A percentile compares a stretch with the other conserved stretches of the same genome.
Conservation (phyloP, 2,888 invertebrate species). For the Ametastegia equiseti region DNA sequence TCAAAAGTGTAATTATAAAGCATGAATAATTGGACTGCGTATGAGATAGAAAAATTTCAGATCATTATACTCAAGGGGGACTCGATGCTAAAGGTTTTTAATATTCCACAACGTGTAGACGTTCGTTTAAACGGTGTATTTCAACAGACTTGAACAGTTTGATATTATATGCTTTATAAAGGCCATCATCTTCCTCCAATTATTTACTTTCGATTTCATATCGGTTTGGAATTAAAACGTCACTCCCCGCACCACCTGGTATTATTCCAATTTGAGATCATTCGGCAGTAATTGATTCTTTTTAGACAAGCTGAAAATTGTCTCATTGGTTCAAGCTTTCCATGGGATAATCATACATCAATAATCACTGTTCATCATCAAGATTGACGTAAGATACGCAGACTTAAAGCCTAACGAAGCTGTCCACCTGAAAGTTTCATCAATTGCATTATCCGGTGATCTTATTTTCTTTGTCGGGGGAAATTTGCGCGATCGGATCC, state of each 20-base stretch:
- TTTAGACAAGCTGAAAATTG: too few species aligned
- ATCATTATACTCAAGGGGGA: not conserved
- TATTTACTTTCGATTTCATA: not conserved
- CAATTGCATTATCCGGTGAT: conserved; percentile 5
- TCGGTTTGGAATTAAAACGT: not conserved
- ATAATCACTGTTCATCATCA: not conserved
- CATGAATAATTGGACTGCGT: not conserved
- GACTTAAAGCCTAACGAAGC: not conserved
- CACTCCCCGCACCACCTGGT: not conserved
- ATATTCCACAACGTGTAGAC: not conserved
- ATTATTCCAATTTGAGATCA: not conserved
- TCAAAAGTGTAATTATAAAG: not conserved
- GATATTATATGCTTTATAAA: not conserved
- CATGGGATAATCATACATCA: not conserved
- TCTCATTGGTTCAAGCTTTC: not conserved
- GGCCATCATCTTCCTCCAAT: not conserved
- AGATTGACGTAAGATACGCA: not conserved
- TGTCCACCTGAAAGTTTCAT: not conserved
- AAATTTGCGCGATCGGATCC: conserved; percentile 11
- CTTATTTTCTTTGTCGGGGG: conserved; percentile 18
- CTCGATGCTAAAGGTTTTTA: not conserved
- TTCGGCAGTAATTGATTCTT: not conserved
- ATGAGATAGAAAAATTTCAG: not conserved
- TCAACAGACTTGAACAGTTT: conserved; percentile 1
- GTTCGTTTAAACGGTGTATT: not conserved